Evolutionary conservation across 1,140 invertebrate species (phyloP).

Genomic region (Tetramorium alpestre): DNA sequence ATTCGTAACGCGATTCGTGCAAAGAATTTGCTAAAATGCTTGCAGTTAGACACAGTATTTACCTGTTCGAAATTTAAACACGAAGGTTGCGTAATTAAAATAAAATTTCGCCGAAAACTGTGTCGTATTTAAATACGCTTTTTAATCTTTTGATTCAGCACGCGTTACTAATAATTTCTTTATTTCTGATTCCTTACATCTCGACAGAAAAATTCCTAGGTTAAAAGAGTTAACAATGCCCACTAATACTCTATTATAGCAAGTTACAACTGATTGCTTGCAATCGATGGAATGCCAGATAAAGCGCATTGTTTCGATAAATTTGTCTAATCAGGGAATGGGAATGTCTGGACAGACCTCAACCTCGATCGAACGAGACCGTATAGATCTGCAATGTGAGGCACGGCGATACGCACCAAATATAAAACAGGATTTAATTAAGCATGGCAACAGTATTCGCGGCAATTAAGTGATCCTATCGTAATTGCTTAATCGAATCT

Average conservation of each 20-base stretch:
- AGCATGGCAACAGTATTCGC: conserved; percentile 56
- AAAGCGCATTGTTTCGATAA: conserved; percentile 50
- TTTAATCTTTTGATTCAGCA: neutral
- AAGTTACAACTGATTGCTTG: neutral
- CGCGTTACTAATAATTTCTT: neutral
- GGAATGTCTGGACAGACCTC: conserved; percentile 9
- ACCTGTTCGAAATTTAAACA: neutral
- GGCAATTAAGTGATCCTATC: conserved; percentile 70
- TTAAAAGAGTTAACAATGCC: conserved; percentile 1
- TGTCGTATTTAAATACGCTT: neutral
- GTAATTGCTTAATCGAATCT: conserved; percentile 73
- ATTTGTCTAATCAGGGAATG: conserved; percentile 50
- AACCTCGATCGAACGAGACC: conserved; percentile 31
- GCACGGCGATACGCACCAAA: conserved; percentile 45
- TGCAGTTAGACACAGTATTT: neutral
- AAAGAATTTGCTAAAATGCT: conserved; percentile 1
- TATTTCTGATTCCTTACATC: neutral
- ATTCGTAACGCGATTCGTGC: conserved; percentile 55
- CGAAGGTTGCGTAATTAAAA: neutral
- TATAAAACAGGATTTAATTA: conserved; percentile 65
- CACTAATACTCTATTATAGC: neutral
- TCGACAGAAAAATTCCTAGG: neutral
- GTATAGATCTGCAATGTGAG: neutral
- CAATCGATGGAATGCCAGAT: conserved; percentile 42
- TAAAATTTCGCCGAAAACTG: neutral